phyloP scores from a whole-genome alignment of 2,888 invertebrate genomes.

The Ennomos erosarius region DNA sequence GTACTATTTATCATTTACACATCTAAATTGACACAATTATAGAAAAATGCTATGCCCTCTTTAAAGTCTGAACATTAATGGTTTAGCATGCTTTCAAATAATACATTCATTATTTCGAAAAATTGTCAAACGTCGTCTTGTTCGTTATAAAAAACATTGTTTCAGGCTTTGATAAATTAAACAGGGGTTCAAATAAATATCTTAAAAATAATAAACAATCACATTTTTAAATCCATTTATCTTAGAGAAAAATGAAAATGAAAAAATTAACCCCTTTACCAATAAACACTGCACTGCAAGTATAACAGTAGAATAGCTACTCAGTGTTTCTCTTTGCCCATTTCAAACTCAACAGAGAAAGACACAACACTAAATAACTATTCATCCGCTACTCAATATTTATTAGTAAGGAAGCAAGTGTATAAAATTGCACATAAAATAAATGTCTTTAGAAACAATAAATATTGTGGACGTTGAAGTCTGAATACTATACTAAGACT shows the following conservation, averaged over 20 bases:
- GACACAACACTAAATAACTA: too few species aligned
- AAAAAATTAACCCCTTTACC: too few species aligned
- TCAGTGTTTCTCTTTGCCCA: too few species aligned
- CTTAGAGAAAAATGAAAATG: constrained; percentile 35
- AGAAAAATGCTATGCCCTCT: constrained; percentile 10
- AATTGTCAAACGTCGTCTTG: constrained; percentile 5
- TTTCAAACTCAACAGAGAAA: too few species aligned
- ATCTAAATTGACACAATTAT: constrained; percentile 7
- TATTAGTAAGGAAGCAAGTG: too few species aligned
- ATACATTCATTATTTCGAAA: constrained; percentile 1
- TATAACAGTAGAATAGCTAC: too few species aligned
- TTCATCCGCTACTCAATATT: too few species aligned
- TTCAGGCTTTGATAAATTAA: too few species aligned
- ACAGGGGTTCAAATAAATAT: constrained; percentile 48
- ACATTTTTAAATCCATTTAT: constrained; percentile 46
- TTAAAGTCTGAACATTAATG: constrained; percentile 14
- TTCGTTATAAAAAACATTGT: constrained; percentile 30
- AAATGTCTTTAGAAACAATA: constrained; percentile 35
- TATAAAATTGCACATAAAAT: constrained; percentile 21
- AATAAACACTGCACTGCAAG: too few species aligned
- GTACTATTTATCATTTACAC: constrained; percentile 9
- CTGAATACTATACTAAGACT: constrained; percentile 1
- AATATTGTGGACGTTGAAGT: constrained; percentile 34
- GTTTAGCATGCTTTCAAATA: constrained; percentile 15
- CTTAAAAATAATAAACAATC: constrained; percentile 46